Evolutionary conservation across 1,140 invertebrate genomes (phyloP).

Genomic region (Patella vulgata): DNA sequence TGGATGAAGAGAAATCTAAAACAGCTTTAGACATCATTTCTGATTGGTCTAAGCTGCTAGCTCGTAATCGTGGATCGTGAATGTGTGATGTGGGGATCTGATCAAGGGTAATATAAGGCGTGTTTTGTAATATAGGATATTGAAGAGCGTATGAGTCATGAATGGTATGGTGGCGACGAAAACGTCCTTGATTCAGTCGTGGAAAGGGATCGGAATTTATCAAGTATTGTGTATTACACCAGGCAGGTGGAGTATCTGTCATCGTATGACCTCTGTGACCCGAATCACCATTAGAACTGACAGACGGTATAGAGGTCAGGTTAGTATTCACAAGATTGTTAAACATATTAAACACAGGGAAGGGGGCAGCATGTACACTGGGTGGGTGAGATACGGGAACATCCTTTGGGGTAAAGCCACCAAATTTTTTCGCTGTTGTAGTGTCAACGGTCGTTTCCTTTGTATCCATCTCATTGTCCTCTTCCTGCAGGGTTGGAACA

Average conservation of each 20-base stretch:
- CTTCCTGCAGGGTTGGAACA: slow-evolving; percentile 79
- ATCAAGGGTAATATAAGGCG: background rate
- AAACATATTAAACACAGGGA: slow-evolving; percentile 20
- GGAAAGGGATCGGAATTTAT: slow-evolving; percentile 6
- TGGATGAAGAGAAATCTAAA: background rate
- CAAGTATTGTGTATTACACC: background rate
- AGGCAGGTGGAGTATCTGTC: background rate
- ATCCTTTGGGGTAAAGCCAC: background rate
- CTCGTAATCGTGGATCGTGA: slow-evolving; percentile 1
- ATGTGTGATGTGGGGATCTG: background rate
- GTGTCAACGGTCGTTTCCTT: background rate
- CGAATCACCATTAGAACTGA: slow-evolving; percentile 6
- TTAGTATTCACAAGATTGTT: slow-evolving; percentile 39
- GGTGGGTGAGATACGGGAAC: slow-evolving; percentile 2
- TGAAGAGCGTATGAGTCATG: slow-evolving; percentile 7
- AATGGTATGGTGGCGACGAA: slow-evolving; percentile 31
- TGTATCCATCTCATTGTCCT: slow-evolving; percentile 7
- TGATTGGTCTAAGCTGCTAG: slow-evolving; percentile 1
- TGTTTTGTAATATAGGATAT: slow-evolving; percentile 8
- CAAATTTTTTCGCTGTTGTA: background rate
- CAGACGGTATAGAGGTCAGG: slow-evolving; percentile 38
- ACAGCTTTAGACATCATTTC: background rate
- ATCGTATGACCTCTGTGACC: background rate
- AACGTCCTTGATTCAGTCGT: slow-evolving; percentile 5
- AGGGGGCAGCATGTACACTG: slow-evolving; percentile 13